Evolutionary conservation across 2,797 vertebrate species (phyloP).

Genomic region (Peromyscus aztecus): DNA sequence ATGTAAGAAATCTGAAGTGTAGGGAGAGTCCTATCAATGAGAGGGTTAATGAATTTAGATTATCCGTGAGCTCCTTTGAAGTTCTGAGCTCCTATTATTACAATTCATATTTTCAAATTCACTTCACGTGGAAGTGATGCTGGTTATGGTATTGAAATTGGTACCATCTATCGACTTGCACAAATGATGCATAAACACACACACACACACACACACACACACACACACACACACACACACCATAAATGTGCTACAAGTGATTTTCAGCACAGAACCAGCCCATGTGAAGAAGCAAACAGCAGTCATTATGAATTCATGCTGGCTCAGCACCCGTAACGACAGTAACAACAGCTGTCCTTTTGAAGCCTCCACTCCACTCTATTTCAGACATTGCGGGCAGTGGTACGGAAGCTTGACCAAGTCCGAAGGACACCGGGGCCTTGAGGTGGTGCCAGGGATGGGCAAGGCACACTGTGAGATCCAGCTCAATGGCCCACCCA

Average conservation of each 20-base stretch:
- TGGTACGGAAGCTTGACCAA: neutral
- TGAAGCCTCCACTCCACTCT: neutral
- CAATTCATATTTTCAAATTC: conserved; percentile 38
- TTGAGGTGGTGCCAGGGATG: neutral
- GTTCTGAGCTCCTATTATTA: neutral
- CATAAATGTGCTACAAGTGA: neutral
- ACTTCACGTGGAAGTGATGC: neutral
- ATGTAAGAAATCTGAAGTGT: conserved; percentile 11
- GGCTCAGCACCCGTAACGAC: neutral
- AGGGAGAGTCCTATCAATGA: neutral
- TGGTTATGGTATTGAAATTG: neutral
- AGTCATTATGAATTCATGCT: neutral
- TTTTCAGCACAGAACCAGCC: neutral
- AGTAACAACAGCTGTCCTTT: neutral
- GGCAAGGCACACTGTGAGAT: no score
- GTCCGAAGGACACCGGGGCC: neutral
- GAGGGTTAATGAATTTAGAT: neutral
- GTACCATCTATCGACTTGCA: neutral
- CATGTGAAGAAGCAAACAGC: neutral
- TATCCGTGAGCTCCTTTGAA: neutral
- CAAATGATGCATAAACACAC: neutral
- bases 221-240: neutral
- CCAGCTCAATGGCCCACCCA: neutral
- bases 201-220: neutral
- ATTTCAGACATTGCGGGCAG: neutral